A percentile compares a stretch with the other conserved stretches of the same genome.
phyloP scores from a whole-genome alignment of 2,888 invertebrate genomes.

The Nezara viridula region DNA sequence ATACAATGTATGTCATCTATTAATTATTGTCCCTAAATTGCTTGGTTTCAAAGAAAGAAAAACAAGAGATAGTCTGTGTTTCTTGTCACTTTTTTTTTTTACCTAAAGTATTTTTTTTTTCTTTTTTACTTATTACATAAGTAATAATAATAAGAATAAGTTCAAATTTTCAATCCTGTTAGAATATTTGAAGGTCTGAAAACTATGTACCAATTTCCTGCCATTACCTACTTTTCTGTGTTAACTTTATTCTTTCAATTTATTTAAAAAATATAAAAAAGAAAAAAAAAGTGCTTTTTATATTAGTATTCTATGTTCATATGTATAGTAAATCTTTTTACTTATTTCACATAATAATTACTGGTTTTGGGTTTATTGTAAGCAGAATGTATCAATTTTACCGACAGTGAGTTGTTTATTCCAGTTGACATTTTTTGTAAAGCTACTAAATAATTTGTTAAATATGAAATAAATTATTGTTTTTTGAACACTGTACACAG shows the following conservation, averaged over 20 bases:
- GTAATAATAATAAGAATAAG: too few relatives aligned
- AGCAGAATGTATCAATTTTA: slow-evolving; percentile 6
- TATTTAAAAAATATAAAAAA: slow-evolving; percentile 10
- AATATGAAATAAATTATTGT: slow-evolving; percentile 1
- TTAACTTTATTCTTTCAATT: neutral
- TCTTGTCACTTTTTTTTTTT: neutral
- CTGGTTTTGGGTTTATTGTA: slow-evolving; percentile 45
- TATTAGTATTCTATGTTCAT: slow-evolving; percentile 4
- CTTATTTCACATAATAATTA: slow-evolving; percentile 8
- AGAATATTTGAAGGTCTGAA: neutral
- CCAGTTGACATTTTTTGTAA: neutral
- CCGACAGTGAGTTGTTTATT: slow-evolving; percentile 1
- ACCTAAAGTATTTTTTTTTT: slow-evolving; percentile 12
- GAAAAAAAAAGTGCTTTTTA: slow-evolving; percentile 7
- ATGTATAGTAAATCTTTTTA: neutral
- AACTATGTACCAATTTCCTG: neutral
- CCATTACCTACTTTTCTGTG: neutral
- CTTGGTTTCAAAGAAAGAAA: neutral
- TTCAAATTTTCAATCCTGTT: neutral
- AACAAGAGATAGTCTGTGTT: slow-evolving; percentile 30
- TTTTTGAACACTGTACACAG: neutral
- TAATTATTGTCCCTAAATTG: neutral
- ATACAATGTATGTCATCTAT: neutral
- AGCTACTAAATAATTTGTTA: neutral
- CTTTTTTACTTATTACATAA: neutral